phyloP scores from a whole-genome alignment of 2,797 vertebrate species.

The Phoebastria nigripes region DNA sequence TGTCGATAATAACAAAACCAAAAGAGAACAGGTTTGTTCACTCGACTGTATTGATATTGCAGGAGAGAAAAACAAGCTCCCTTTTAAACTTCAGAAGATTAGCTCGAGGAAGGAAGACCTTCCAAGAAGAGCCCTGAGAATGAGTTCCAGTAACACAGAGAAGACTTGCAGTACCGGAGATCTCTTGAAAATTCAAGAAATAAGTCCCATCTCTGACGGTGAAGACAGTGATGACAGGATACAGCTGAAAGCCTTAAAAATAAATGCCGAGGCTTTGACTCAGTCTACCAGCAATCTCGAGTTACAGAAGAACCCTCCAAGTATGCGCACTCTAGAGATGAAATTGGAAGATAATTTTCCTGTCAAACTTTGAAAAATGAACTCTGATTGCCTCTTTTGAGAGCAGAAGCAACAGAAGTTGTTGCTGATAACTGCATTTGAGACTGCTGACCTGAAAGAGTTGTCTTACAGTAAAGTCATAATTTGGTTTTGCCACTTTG shows the following conservation, averaged over 20 bases:
- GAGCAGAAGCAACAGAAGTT: background rate
- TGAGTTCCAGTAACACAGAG: conserved; percentile 71
- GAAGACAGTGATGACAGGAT: conserved; percentile 74
- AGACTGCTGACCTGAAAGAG: background rate
- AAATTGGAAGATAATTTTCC: conserved; percentile 81
- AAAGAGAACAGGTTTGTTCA: conserved; percentile 77
- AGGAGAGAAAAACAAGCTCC: conserved; percentile 76
- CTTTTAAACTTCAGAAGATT: conserved; percentile 83
- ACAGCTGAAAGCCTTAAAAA: conserved; percentile 75
- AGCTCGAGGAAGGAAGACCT: conserved; percentile 78
- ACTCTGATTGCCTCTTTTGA: conserved; percentile 73
- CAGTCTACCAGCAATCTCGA: conserved; percentile 74
- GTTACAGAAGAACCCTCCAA: conserved; percentile 56
- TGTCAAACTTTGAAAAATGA: conserved; percentile 79
- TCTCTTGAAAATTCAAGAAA: conserved; percentile 78
- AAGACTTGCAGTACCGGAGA: conserved; percentile 82
- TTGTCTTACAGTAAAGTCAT: background rate
- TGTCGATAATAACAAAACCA: conserved; percentile 41
- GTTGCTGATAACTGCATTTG: background rate
- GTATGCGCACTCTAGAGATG: conserved; percentile 45
- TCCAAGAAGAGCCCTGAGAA: conserved; percentile 68
- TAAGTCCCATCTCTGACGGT: conserved; percentile 70
- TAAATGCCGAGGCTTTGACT: conserved; percentile 77
- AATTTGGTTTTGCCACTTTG: background rate
- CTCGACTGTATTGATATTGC: conserved; percentile 71